phyloP scores from a whole-genome alignment of 2,113 vertebrate species.

The Chloropsis hardwickii region DNA sequence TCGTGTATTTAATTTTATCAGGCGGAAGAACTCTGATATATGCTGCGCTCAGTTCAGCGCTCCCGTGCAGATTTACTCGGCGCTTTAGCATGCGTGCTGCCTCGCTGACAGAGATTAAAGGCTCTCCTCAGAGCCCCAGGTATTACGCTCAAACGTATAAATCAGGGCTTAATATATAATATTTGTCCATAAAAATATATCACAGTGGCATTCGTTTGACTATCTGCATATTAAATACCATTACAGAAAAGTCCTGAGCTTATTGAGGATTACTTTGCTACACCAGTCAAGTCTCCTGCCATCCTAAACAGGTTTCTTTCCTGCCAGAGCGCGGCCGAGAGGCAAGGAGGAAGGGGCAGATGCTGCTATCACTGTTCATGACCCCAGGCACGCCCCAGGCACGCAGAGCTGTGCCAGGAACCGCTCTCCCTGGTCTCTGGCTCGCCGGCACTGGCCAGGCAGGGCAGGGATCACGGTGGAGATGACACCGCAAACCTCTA shows the following conservation, averaged over 20 bases:
- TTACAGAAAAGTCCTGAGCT: constrained; percentile 1
- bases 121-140: constrained; percentile 52
- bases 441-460: background rate
- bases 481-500: background rate
- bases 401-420: background rate
- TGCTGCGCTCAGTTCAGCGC: background rate
- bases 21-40: constrained; percentile 12
- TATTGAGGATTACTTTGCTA: constrained; percentile 28
- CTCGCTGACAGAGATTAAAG: constrained; percentile 63
- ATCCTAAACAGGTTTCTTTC: background rate
- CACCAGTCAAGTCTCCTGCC: background rate
- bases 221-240: constrained; percentile 55
- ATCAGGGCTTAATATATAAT: constrained; percentile 62
- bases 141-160: constrained; percentile 56
- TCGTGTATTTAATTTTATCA: constrained; percentile 25
- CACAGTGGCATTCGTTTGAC: constrained; percentile 24
- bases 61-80: constrained; percentile 44
- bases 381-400: rapidly evolving
- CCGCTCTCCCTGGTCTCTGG: background rate
- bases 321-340: background rate
- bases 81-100: constrained; percentile 35
- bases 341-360: background rate
- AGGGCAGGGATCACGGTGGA: background rate
- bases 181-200: constrained; percentile 62
- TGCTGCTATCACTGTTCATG: background rate